These are phyloP conservation scores for Apocrypta bakeri DNA, from an alignment of 1,140 invertebrate genomes.

Conservation along the genomic window DNA sequence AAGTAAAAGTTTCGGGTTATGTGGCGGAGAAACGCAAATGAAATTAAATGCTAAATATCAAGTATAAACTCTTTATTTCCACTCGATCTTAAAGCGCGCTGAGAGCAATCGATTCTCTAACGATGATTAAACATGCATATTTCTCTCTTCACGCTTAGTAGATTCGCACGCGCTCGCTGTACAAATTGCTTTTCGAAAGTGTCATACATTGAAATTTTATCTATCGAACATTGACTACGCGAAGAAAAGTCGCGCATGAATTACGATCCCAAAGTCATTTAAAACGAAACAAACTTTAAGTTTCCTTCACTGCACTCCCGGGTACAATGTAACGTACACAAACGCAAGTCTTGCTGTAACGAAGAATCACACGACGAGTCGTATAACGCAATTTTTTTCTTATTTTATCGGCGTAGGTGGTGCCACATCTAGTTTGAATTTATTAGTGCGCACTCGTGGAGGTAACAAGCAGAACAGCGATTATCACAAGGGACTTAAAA, in stretches of 20 bases:
- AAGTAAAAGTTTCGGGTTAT: neutral
- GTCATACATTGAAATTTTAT: conserved; percentile 35
- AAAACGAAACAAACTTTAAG: too few species aligned
- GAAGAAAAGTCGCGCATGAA: neutral
- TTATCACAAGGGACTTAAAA: conserved; percentile 33
- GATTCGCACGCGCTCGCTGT: neutral
- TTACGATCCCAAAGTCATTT: conserved; percentile 4
- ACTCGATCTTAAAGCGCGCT: conserved; percentile 10
- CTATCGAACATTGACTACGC: neutral
- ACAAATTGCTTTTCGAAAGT: conserved; percentile 38
- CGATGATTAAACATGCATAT: conserved; percentile 17
- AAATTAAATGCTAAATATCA: conserved; percentile 23
- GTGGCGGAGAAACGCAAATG: conserved; percentile 15
- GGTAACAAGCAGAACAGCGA: conserved; percentile 35
- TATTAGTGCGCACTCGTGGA: neutral
- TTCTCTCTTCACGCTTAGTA: neutral
- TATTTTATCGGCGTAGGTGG: neutral
- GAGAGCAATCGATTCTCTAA: neutral
- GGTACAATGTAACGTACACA: neutral
- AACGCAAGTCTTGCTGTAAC: too few species aligned
- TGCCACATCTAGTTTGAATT: neutral
- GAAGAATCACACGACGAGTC: too few species aligned
- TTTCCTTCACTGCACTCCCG: too few species aligned
- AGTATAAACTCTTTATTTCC: conserved; percentile 14
- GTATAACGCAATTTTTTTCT: too few species aligned